A percentile compares a stretch with the other conserved stretches of the same genome.
Evolutionary conservation across 2,888 invertebrate genomes (phyloP).

Genomic region (Buathra laborator): DNA sequence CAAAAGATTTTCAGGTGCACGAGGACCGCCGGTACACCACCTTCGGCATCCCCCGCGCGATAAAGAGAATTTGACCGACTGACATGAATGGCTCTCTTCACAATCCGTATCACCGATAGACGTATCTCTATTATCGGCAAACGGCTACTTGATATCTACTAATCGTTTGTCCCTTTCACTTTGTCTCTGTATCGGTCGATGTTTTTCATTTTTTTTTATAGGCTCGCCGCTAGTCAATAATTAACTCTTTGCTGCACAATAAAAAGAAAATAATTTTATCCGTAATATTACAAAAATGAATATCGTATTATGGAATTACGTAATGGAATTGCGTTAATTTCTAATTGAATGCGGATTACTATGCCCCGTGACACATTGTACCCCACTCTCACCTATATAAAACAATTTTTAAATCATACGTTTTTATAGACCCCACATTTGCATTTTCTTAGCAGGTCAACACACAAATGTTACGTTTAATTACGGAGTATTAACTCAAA

Average conservation of each 20-base stretch:
- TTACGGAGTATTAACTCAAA: not conserved
- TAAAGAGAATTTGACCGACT: conserved; percentile 14
- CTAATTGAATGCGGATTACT: too few species aligned
- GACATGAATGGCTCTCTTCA: conserved; percentile 11
- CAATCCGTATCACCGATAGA: not conserved
- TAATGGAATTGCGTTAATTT: too few species aligned
- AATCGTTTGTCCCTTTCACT: not conserved
- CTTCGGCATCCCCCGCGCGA: conserved; percentile 20
- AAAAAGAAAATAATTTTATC: too few species aligned
- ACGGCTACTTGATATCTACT: not conserved
- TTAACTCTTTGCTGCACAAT: too few species aligned
- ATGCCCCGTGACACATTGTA: too few species aligned
- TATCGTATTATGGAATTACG: not conserved
- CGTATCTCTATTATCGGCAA: conserved; percentile 24
- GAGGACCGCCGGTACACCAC: not conserved
- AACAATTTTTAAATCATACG: too few species aligned
- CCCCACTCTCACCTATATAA: too few species aligned
- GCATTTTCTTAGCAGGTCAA: not conserved
- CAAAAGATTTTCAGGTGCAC: conserved; percentile 69
- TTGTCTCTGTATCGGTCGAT: not conserved
- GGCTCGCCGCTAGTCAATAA: too few species aligned
- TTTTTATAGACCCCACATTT: too few species aligned
- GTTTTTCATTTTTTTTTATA: not conserved
- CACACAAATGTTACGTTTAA: not conserved
- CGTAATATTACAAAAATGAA: not conserved